Evolutionary conservation across 2,888 invertebrate species (phyloP).

Genomic region (Apotomis turbidana): DNA sequence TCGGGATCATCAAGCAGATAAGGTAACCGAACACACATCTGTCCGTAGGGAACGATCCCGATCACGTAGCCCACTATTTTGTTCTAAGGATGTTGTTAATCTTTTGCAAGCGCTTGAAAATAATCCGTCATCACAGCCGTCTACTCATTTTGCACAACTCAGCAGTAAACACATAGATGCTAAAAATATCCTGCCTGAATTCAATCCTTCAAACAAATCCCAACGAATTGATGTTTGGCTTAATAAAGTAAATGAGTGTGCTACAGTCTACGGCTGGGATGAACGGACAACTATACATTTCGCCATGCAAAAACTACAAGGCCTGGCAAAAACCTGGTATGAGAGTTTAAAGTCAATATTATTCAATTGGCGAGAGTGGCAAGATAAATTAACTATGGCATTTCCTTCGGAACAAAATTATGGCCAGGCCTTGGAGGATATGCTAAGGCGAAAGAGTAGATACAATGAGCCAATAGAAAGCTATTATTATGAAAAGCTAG

Average conservation of each 20-base stretch:
- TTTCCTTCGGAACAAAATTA: constrained; percentile 9
- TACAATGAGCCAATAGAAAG: constrained; percentile 2
- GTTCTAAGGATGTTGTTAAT: too few species aligned
- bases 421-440: constrained; percentile 9
- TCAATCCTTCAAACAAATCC: constrained; percentile 40
- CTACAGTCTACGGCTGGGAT: constrained; percentile 37
- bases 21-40: too few species aligned
- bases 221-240: too few species aligned
- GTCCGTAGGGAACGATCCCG: too few species aligned
- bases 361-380: constrained; percentile 11
- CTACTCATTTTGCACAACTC: too few species aligned
- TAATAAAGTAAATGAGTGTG: too few species aligned
- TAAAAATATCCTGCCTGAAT: constrained; percentile 44
- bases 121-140: too few species aligned
- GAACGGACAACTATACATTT: constrained; percentile 1
- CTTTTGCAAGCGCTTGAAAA: too few species aligned
- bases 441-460: constrained; percentile 4
- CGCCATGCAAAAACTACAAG: constrained; percentile 20
- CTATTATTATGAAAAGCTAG: constrained; percentile 3
- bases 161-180: constrained; percentile 3
- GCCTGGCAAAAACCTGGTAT: constrained; percentile 19
- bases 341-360: constrained; percentile 2
- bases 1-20: too few species aligned
- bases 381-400: neutral
- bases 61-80: too few species aligned